Evolutionary conservation across 1,140 invertebrate species (phyloP).

Genomic region (Drosophila yakuba): DNA sequence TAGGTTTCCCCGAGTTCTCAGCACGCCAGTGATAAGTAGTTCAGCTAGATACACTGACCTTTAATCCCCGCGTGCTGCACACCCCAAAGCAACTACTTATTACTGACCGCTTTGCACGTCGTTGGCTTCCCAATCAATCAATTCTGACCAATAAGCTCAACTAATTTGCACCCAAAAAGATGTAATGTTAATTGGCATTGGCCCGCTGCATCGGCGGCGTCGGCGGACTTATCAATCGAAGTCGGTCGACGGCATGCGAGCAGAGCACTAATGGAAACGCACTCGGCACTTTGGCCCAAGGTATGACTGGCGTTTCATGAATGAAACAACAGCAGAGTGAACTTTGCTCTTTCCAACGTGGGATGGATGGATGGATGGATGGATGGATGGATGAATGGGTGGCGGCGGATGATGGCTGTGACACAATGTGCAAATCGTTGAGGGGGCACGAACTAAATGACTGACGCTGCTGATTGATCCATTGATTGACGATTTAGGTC

Average conservation of each 20-base stretch:
- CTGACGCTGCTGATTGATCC: slow-evolving; percentile 29
- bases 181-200: slow-evolving; percentile 52
- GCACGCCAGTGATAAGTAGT: slow-evolving; percentile 3
- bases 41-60: slow-evolving; percentile 23
- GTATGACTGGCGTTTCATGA: slow-evolving; percentile 44
- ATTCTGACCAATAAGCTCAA: slow-evolving; percentile 25
- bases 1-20: neutral
- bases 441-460: neutral
- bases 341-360: slow-evolving; percentile 35
- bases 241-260: slow-evolving; percentile 9
- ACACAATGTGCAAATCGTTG: neutral
- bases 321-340: slow-evolving; percentile 42
- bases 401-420: neutral
- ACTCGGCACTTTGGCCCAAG: slow-evolving; percentile 26
- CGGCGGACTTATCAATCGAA: slow-evolving; percentile 37
- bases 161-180: slow-evolving; percentile 35
- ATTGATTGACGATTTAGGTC: slow-evolving; percentile 31
- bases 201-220: slow-evolving; percentile 16
- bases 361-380: no score
- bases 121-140: slow-evolving; percentile 42
- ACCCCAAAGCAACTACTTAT: neutral
- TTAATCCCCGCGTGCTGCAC: slow-evolving; percentile 6
- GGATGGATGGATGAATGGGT: no score
- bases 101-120: neutral
- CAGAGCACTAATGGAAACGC: slow-evolving; percentile 42